Evolutionary conservation across 1,140 invertebrate species (phyloP).

Genomic region (Armadillidium nasatum): DNA sequence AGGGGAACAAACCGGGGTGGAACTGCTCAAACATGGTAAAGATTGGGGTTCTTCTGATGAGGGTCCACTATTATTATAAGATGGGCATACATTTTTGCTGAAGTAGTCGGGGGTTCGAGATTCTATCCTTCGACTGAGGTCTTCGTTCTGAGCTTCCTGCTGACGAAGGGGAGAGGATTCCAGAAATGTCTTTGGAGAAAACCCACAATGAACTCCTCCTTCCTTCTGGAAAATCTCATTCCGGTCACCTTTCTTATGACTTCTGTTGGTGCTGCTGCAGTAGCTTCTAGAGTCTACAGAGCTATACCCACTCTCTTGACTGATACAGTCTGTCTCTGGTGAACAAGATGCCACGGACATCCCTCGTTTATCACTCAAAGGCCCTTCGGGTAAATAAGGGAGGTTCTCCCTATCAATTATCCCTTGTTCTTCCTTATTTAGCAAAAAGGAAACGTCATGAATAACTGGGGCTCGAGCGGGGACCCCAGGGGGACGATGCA

Average conservation of each 20-base stretch:
- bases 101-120: no score
- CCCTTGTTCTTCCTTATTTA: constrained; percentile 16
- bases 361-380: not conserved
- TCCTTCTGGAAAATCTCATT: no score
- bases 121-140: no score
- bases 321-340: constrained; percentile 32
- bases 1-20: not conserved
- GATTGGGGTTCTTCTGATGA: not conserved
- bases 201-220: no score
- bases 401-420: constrained; percentile 18
- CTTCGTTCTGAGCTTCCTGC: no score
- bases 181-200: no score
- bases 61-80: no score
- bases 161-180: no score
- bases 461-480: constrained; percentile 41
- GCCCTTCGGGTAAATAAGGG: not conserved
- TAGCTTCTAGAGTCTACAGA: constrained; percentile 33
- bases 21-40: not conserved
- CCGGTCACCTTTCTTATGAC: not conserved
- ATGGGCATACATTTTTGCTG: no score
- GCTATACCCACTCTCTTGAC: constrained; percentile 42
- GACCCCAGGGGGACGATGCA: constrained; percentile 32
- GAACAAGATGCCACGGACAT: not conserved
- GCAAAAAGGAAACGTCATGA: constrained; percentile 32
- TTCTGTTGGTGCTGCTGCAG: constrained; percentile 19